Base-by-base conservation (phyloP, 1,140 invertebrate species). In the Neodiprion virginianus region DNA sequence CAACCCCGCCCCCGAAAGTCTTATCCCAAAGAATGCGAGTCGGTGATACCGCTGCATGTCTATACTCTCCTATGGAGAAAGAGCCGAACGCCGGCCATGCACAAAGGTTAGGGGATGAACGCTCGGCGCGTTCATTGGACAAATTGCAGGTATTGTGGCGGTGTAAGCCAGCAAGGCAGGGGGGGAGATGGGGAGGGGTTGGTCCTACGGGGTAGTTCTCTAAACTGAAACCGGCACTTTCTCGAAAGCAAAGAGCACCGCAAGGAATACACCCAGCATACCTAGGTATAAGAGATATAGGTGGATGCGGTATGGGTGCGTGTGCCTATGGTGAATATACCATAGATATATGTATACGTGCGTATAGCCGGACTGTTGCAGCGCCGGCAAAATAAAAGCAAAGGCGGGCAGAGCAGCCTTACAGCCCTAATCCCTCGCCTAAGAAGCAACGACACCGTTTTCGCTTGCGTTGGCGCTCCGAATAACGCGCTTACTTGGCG, bases 401-500 rank as follows among this genome's bases (percentile, higher is more conserved):
- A 61, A 61, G 40, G 74, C 23, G 53, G 49, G 73, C 72, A 65
- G 71, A 75, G 79, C 74, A 79, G 69, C 77, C 74, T 81, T 76
- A 61, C 78, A 81, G 61, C 71, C 10, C 69, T 82, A 82, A 82
- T 78, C 82, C 53, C 74, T 74, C 75, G 74, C 75, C 80, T 84
- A 82, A 84, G 81, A 80, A 79, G 82, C 81, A 84, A 81, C 82
- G 82, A 84, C 82, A 83, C 80, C 75, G 77, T 17, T 61, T 61
- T 61, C 78, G 70, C 48, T 65, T 69, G 12, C 14, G 72, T 72
- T 48, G 53, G 17, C 81, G 85, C 83, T 86, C 84, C 85, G 85
- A 88, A 88, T 89, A 89, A 89, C 87, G 83, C 85, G 84, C 87
- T 89, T 89, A 89, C 83, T 81, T 40, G 8, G 28, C 28, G 28